phyloP scores from a whole-genome alignment of 2,888 invertebrate species.

The Apotomis capreana region DNA sequence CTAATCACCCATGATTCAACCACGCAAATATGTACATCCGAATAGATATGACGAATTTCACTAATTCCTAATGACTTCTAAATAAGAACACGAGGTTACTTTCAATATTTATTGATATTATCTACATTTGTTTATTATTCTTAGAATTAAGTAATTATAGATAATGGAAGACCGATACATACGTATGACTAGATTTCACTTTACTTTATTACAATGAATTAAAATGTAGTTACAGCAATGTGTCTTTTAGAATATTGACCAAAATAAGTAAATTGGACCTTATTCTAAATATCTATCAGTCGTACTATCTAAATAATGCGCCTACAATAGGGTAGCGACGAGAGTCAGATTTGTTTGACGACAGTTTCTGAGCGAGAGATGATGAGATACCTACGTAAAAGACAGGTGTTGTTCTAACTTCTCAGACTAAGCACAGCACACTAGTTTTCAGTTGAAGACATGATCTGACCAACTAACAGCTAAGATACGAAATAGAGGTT shows the following conservation, averaged over 20 bases:
- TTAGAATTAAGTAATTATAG: conserved; percentile 26
- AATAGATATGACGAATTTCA: conserved; percentile 22
- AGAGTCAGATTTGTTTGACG: no score
- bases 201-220: not conserved
- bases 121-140: conserved; percentile 17
- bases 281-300: no score
- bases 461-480: no score
- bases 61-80: conserved; percentile 9
- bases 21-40: conserved; percentile 12
- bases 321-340: no score
- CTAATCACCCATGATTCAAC: conserved; percentile 33
- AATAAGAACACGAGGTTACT: conserved; percentile 8
- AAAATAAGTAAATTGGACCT: not conserved
- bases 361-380: no score
- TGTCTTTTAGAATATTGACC: not conserved
- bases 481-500: no score
- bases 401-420: no score
- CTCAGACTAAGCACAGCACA: no score
- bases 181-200: conserved; percentile 24
- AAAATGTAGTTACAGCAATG: not conserved
- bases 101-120: conserved; percentile 27
- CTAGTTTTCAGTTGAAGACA: no score
- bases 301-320: no score
- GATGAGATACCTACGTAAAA: no score
- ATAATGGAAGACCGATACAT: conserved; percentile 54